Evolutionary conservation across 2,113 vertebrate genomes (phyloP).

Genomic region (Sialia sialis): DNA sequence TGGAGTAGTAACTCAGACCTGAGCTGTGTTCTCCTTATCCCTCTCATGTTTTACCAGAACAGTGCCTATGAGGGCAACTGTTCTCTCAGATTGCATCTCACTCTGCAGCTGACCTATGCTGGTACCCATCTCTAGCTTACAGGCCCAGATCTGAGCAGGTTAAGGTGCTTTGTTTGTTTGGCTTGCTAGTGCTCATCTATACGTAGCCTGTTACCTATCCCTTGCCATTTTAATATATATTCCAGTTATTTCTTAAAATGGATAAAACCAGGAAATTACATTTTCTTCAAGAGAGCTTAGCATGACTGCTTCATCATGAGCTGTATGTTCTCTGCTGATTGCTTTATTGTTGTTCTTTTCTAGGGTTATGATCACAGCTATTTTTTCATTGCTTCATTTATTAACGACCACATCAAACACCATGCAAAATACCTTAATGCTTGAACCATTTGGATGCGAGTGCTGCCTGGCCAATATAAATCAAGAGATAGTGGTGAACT

Average conservation of each 20-base stretch:
- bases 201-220: not conserved
- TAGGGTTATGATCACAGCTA: constrained; percentile 98
- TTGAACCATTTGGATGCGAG: constrained; percentile 39
- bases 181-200: not conserved
- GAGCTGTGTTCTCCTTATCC: not conserved
- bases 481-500: not conserved
- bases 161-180: not conserved
- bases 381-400: constrained; percentile 92
- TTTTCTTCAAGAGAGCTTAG: not conserved
- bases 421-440: constrained; percentile 93
- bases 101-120: not conserved
- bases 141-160: not conserved
- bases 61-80: fast-evolving
- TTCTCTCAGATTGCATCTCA: not conserved
- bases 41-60: not conserved
- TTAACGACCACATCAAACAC: constrained; percentile 92
- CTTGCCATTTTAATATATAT: not conserved
- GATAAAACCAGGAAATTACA: not conserved
- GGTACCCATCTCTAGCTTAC: not conserved
- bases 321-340: not conserved
- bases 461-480: not conserved
- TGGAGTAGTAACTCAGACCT: not conserved
- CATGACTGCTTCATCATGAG: not conserved
- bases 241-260: not conserved
- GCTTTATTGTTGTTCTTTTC: not conserved